Conservation (phyloP, 2,113 vertebrate species). For the Copsychus sechellarum region DNA sequence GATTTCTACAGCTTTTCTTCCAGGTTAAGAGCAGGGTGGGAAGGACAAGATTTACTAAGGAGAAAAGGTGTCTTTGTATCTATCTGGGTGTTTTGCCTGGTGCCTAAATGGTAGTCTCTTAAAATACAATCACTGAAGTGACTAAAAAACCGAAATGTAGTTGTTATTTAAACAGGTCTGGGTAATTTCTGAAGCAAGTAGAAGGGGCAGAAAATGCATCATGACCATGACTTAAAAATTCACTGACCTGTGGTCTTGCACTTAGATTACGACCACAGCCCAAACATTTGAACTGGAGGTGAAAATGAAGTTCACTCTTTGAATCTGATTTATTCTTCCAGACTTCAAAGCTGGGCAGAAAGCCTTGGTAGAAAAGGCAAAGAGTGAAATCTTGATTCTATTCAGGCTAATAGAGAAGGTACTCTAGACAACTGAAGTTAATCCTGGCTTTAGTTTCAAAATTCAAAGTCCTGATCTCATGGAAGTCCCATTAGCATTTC, state of each 20-base stretch:
- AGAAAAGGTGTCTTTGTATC: background rate
- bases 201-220: background rate
- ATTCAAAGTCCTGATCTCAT: background rate
- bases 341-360: background rate
- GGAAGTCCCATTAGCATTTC: background rate
- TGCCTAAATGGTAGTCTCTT: background rate
- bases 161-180: background rate
- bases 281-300: background rate
- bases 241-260: background rate
- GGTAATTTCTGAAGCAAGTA: background rate
- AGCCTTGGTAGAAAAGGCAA: background rate
- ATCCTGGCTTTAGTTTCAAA: background rate
- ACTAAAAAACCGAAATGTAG: background rate
- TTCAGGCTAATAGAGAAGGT: background rate
- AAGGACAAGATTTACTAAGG: background rate
- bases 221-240: fast-evolving
- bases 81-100: background rate
- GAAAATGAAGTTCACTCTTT: background rate
- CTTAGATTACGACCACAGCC: background rate
- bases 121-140: background rate
- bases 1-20: background rate
- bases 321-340: background rate
- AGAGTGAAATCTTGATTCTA: background rate
- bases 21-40: background rate
- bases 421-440: background rate